Evolutionary conservation across 2,113 vertebrate species (phyloP), one percentile per base, ranked within the genome.

Genomic region (Acanthochromis polyacanthus): DNA sequence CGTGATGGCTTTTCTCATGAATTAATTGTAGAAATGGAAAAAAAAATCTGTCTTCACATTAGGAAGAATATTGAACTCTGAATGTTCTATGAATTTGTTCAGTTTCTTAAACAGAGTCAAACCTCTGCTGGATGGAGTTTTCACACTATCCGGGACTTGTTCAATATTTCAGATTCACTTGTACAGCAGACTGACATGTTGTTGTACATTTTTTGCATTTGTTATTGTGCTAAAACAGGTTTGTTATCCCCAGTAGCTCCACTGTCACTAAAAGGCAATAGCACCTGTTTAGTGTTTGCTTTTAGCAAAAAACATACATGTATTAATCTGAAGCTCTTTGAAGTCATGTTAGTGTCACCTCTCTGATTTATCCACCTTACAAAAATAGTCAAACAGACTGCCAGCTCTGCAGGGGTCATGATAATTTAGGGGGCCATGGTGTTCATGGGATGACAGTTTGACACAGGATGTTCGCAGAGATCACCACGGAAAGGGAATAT

Each of bases 371-470:
- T 86, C 53, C 85, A 70, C 51, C 56, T 56, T 9, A 15, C 53
- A 65, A 58, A 80, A 88, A 78, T 62, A 80, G 67, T 48, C 4
- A 2, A 82, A 78, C 46, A 75, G 65, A 3, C 61, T 83, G 72
- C 46, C 52, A 67, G 56, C 88, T 75, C 85, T 12, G 86, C 61
- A 16, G 89, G 87, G 82, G 89, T 85, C 85, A 66, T 85, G 79
- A 69, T 92, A 90, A 93, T 89, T 83, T 69, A 66, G 70, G 76
- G 32, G 72, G 28, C 59, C 14, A 28, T 17, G 58, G 53, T 64
- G 80, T 70, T 87, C 74, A 62, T 36, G 71, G 86, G 75, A 78
- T 92, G 88, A 88, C 90, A 90, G 87, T 66, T 86, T 88, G 82
- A 89, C 84, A 70, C 65, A 17, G 65, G 71, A 51, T 73, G 81